A percentile compares a stretch with the other conserved stretches of the same genome.
Conservation (phyloP, 2,113 vertebrate species). For the Thomomys bottae region DNA sequence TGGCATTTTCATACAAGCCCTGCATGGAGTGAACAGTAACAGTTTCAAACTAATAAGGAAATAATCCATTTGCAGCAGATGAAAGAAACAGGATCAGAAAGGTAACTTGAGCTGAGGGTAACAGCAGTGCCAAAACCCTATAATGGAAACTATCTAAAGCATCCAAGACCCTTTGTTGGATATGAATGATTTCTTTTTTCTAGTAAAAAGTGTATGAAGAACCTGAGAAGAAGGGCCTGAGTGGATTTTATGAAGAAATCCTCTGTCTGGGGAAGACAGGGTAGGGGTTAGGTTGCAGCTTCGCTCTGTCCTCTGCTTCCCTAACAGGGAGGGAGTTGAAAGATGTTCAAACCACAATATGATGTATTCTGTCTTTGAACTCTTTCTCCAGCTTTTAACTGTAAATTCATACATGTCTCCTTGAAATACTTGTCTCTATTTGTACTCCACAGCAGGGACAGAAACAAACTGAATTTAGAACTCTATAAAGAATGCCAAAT, state of each 20-base stretch:
- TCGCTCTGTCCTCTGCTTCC: constrained; percentile 76
- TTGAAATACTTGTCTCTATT: background rate
- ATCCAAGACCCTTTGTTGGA: constrained; percentile 87
- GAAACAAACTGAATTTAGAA: constrained; percentile 24
- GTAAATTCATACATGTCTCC: background rate
- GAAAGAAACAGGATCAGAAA: constrained; percentile 87
- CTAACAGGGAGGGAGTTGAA: constrained; percentile 83
- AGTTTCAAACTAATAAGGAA: constrained; percentile 86
- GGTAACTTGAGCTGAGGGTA: constrained; percentile 86
- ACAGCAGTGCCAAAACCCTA: constrained; percentile 86
- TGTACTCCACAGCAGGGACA: background rate
- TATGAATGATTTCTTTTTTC: constrained; percentile 91
- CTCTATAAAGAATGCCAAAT: background rate
- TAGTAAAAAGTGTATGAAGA: constrained; percentile 87
- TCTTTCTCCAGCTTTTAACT: constrained; percentile 49
- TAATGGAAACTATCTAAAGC: constrained; percentile 88
- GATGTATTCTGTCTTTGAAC: constrained; percentile 72
- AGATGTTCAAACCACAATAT: constrained; percentile 78
- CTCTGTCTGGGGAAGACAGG: constrained; percentile 86
- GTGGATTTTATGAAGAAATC: constrained; percentile 87
- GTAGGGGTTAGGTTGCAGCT: constrained; percentile 83
- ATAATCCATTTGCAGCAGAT: constrained; percentile 90
- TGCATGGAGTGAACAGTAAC: constrained; percentile 83
- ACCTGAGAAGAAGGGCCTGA: constrained; percentile 89
- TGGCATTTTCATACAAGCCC: constrained; percentile 80